These are phyloP conservation scores for Acropternis orthonyx DNA, from an alignment of 2,797 vertebrate species.

Conservation along the genomic window DNA sequence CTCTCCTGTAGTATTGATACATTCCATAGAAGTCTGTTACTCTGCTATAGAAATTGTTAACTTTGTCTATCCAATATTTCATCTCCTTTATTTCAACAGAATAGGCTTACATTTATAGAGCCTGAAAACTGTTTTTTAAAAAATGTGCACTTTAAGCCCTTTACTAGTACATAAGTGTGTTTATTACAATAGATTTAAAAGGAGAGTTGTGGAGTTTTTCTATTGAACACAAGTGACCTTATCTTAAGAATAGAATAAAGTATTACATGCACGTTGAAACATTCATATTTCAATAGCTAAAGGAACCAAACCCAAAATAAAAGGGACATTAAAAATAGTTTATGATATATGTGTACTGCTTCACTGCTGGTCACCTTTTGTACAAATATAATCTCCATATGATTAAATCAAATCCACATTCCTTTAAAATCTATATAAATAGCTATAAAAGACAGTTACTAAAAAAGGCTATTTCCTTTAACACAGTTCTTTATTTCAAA, in stretches of 20 bases:
- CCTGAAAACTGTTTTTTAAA: neutral
- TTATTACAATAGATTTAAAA: neutral
- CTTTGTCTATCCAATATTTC: neutral
- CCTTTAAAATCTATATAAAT: slow-evolving; percentile 11
- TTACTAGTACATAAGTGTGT: neutral
- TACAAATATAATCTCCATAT: neutral
- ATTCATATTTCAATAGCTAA: slow-evolving; percentile 7
- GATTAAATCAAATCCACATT: slow-evolving; percentile 14
- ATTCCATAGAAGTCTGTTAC: neutral
- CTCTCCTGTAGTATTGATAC: neutral
- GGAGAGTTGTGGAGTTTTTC: neutral
- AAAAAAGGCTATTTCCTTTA: slow-evolving; percentile 14
- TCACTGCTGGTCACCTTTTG: neutral
- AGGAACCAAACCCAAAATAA: neutral
- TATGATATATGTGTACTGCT: neutral
- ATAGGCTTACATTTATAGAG: neutral
- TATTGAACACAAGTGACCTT: neutral
- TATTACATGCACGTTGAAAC: neutral
- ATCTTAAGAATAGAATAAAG: neutral
- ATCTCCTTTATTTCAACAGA: neutral
- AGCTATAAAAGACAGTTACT: neutral
- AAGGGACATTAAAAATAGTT: slow-evolving; percentile 1
- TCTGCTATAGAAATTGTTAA: neutral
- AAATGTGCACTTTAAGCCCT: neutral
- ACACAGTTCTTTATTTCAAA: slow-evolving; percentile 24